A percentile compares a stretch with the other conserved stretches of the same genome.
phyloP scores from a whole-genome alignment of 1,140 invertebrate genomes.

The Saxidomus purpurata region DNA sequence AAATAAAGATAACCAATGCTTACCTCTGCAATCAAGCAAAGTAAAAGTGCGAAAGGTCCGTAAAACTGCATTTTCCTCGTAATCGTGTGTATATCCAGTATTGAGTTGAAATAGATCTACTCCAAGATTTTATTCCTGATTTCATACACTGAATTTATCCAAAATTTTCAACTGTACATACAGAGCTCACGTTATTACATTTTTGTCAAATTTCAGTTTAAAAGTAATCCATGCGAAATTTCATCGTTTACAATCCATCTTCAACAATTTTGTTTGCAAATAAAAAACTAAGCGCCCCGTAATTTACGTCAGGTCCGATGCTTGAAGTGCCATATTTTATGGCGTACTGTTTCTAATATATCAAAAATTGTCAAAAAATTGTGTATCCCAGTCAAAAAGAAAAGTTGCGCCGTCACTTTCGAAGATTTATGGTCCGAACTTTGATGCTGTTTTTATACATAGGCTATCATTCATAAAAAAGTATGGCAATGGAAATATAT shows the following conservation, averaged over 20 bases:
- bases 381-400: conserved; percentile 15
- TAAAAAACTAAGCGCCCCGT: conserved; percentile 16
- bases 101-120: not conserved
- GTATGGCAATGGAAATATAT: too few relatives aligned
- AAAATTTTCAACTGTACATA: too few relatives aligned
- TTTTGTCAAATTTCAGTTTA: not conserved
- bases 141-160: too few relatives aligned
- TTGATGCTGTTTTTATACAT: not conserved
- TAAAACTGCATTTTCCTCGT: not conserved
- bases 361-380: conserved; percentile 19
- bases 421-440: conserved; percentile 7
- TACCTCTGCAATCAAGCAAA: not conserved
- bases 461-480: not conserved
- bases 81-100: not conserved
- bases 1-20: not conserved
- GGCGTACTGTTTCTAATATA: not conserved
- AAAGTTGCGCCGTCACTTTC: not conserved
- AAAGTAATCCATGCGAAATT: not conserved
- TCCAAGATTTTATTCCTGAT: not conserved
- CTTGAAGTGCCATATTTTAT: not conserved
- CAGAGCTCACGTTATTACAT: not conserved
- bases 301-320: conserved; percentile 22
- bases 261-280: not conserved
- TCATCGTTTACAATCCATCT: conserved; percentile 11
- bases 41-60: not conserved